Evolutionary conservation across 2,113 vertebrate genomes (phyloP).

Genomic region (Proteles cristata): DNA sequence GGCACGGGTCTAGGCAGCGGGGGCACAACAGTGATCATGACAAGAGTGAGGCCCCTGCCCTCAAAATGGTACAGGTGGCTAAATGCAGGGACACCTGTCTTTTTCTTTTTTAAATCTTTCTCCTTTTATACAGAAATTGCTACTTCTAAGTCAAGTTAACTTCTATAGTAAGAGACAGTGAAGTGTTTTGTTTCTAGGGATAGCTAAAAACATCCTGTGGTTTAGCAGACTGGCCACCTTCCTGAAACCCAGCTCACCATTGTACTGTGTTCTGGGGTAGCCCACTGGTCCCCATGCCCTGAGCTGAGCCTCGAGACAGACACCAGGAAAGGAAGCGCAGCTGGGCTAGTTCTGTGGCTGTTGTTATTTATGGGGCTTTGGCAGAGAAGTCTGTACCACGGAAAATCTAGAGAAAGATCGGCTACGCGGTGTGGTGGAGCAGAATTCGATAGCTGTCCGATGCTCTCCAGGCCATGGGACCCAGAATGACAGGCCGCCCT

Average conservation of each 20-base stretch:
- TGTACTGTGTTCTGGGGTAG: background rate
- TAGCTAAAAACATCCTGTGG: constrained; percentile 45
- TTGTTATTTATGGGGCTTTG: constrained; percentile 64
- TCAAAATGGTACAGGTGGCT: background rate
- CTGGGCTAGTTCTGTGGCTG: constrained; percentile 17
- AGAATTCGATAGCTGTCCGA: constrained; percentile 17
- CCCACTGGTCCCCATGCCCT: background rate
- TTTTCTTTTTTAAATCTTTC: background rate
- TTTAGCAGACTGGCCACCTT: background rate
- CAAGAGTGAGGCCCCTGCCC: background rate
- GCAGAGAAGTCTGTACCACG: constrained; percentile 26
- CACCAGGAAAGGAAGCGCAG: constrained; percentile 10
- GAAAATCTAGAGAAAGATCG: constrained; percentile 66
- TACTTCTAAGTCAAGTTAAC: constrained; percentile 50
- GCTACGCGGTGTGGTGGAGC: background rate
- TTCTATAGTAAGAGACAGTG: background rate
- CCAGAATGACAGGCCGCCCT: background rate
- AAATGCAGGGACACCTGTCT: background rate
- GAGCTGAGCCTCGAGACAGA: background rate
- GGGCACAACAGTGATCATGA: fast-evolving
- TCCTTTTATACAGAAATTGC: constrained; percentile 55
- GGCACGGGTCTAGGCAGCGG: background rate
- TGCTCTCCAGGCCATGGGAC: constrained; percentile 7
- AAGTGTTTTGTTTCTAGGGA: constrained; percentile 44
- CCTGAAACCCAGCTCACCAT: background rate